These are phyloP conservation scores for Hydrolagus colliei DNA, from an alignment of 2,797 vertebrate genomes.

Conservation along the genomic window DNA sequence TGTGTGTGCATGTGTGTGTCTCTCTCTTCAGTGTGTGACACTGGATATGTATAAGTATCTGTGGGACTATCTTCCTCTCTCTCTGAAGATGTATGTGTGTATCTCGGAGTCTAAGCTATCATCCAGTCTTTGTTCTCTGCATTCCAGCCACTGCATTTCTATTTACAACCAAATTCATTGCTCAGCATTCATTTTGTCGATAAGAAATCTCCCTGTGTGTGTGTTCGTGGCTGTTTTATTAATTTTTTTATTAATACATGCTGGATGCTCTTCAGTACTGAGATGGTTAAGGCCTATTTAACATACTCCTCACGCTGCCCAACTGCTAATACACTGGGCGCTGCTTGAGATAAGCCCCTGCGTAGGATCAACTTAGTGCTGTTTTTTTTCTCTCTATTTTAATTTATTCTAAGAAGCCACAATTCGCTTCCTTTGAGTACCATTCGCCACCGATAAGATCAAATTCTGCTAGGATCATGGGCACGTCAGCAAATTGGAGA, in stretches of 20 bases:
- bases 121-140: too few relatives aligned
- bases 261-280: not conserved
- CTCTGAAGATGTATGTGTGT: not conserved
- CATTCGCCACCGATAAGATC: not conserved
- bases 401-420: not conserved
- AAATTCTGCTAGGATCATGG: not conserved
- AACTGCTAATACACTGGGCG: not conserved
- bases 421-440: not conserved
- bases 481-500: not conserved
- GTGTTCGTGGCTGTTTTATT: not conserved
- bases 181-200: not conserved
- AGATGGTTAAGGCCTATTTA: conserved; percentile 26
- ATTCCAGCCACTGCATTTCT: not conserved
- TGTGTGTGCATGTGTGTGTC: too few relatives aligned
- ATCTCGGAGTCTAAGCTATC: too few relatives aligned
- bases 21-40: too few relatives aligned
- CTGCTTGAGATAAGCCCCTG: conserved; percentile 16
- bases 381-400: not conserved
- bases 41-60: too few relatives aligned
- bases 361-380: conserved; percentile 10
- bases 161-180: not conserved
- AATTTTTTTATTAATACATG: not conserved
- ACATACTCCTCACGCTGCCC: not conserved
- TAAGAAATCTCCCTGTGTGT: not conserved
- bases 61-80: not conserved